Evolutionary conservation across 2,888 invertebrate genomes (phyloP).

Genomic region (Lasioglossum figueresi): DNA sequence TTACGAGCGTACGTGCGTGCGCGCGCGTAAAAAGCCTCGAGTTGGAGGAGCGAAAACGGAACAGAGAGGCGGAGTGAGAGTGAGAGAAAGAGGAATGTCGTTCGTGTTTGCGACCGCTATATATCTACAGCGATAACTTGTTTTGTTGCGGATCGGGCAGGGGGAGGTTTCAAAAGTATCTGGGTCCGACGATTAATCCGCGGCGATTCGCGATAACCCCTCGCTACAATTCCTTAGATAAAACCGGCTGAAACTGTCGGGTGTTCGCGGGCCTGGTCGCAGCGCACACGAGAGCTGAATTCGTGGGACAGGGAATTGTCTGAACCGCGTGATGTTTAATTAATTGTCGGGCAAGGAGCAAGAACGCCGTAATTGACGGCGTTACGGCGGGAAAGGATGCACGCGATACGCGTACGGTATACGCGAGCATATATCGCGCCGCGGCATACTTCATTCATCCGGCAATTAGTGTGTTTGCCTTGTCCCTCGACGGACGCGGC

Average conservation of each 20-base stretch:
- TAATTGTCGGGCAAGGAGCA: constrained; percentile 22
- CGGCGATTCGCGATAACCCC: constrained; percentile 54
- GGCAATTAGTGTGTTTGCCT: constrained; percentile 42
- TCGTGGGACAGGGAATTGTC: neutral
- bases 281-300: neutral
- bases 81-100: constrained; percentile 58
- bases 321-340: constrained; percentile 16
- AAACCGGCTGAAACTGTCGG: neutral
- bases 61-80: neutral
- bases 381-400: constrained; percentile 17
- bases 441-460: constrained; percentile 28
- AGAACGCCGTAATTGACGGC: constrained; percentile 19
- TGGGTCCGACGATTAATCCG: constrained; percentile 56
- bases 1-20: constrained; percentile 35
- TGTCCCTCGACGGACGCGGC: constrained; percentile 19
- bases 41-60: neutral
- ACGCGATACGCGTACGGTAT: neutral
- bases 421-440: neutral
- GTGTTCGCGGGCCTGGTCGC: neutral
- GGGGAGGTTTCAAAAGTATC: constrained; percentile 52
- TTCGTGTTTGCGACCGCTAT: constrained; percentile 43
- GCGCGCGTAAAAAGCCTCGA: constrained; percentile 52
- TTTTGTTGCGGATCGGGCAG: constrained; percentile 33
- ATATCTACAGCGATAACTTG: constrained; percentile 61
- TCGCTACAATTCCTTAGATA: constrained; percentile 49